Conservation (phyloP, 2,113 vertebrate species). For the Hippocampus zosterae region DNA sequence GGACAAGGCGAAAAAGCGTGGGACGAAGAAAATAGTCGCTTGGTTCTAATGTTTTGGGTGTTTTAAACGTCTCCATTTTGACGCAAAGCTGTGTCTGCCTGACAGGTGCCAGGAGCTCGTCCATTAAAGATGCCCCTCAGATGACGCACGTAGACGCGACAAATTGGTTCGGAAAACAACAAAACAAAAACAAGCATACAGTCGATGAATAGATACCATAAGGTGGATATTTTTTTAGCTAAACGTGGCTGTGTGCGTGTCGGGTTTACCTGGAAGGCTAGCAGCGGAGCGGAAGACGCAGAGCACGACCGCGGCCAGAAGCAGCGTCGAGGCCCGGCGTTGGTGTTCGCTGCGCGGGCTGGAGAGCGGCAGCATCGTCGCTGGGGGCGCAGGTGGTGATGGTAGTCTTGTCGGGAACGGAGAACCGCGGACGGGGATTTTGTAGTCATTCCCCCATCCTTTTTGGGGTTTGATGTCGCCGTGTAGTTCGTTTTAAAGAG, state of each 20-base stretch:
- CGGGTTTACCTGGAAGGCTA: slow-evolving; percentile 50
- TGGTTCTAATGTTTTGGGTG: not conserved
- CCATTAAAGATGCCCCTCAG: slow-evolving; percentile 4
- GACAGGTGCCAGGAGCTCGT: not conserved
- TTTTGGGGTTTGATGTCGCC: not conserved
- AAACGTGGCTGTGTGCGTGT: not conserved
- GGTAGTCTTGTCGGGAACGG: slow-evolving; percentile 36
- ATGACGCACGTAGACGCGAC: slow-evolving; percentile 1
- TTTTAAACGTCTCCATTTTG: slow-evolving; percentile 1
- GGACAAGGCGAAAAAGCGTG: not conserved
- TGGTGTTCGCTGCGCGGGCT: slow-evolving; percentile 37
- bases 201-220: not conserved
- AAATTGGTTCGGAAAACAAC: not conserved
- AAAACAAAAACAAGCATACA: not conserved
- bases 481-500: not conserved
- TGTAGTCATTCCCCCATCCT: slow-evolving; percentile 62
- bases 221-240: not conserved
- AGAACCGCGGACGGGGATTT: slow-evolving; percentile 24
- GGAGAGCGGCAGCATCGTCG: slow-evolving; percentile 51
- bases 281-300: slow-evolving; percentile 20
- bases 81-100: not conserved
- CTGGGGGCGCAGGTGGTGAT: not conserved
- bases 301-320: slow-evolving; percentile 40
- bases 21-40: not conserved
- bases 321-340: slow-evolving; percentile 48